Evolutionary conservation across 2,797 vertebrate species (phyloP).

Genomic region (Neomorphus geoffroyi): DNA sequence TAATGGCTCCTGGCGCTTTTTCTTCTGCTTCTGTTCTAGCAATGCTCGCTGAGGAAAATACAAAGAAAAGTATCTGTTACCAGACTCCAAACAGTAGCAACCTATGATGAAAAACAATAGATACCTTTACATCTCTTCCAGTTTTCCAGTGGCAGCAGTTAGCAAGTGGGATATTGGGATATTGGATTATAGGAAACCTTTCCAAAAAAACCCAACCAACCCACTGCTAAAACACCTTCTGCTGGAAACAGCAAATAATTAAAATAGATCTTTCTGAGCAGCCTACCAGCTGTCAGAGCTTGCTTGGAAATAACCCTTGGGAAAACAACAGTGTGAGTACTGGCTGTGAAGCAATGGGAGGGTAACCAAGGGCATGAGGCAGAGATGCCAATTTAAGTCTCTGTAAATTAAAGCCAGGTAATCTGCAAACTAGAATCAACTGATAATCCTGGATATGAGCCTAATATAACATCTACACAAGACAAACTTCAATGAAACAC

Average conservation of each 20-base stretch:
- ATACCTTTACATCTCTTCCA: not conserved
- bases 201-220: not conserved
- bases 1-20: constrained; percentile 96
- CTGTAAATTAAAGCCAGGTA: constrained; percentile 36
- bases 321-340: not conserved
- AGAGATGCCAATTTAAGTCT: constrained; percentile 12
- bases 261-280: constrained; percentile 20
- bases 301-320: constrained; percentile 9
- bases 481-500: constrained; percentile 19
- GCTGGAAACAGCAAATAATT: constrained; percentile 22
- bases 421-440: constrained; percentile 2
- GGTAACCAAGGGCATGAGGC: not conserved
- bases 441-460: not conserved
- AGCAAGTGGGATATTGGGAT: not conserved
- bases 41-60: constrained; percentile 84
- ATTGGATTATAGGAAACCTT: not conserved
- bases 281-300: constrained; percentile 34
- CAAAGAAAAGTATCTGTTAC: not conserved
- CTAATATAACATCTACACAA: not conserved
- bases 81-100: not conserved
- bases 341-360: constrained; percentile 12
- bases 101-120: not conserved
- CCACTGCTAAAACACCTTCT: constrained; percentile 25
- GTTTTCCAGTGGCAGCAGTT: not conserved
- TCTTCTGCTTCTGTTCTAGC: constrained; percentile 97